phyloP scores from a whole-genome alignment of 1,140 invertebrate genomes.

The Saxidomus purpurata region DNA sequence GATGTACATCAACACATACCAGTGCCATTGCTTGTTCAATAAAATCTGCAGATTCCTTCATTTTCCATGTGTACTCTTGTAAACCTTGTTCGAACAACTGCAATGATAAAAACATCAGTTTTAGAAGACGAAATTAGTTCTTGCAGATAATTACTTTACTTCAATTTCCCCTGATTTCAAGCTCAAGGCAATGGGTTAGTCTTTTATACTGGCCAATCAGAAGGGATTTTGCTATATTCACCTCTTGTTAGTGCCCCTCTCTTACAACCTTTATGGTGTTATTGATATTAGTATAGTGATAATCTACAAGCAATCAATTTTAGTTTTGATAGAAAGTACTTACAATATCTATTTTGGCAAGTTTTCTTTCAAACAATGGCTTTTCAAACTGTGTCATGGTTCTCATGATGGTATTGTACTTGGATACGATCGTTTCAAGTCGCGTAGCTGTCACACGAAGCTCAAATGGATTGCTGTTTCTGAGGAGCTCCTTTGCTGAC shows the following conservation, averaged over 20 bases:
- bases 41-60: constrained; percentile 85
- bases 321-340: constrained; percentile 44
- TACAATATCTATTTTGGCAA: constrained; percentile 84
- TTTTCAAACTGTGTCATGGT: constrained; percentile 84
- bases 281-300: no score
- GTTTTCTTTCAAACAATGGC: constrained; percentile 85
- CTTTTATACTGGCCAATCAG: no score
- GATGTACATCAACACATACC: constrained; percentile 84
- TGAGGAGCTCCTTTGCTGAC: constrained; percentile 82
- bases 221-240: no score
- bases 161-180: no score
- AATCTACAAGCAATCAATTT: no score
- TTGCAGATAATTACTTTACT: no score
- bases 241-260: no score
- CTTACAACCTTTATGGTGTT: no score
- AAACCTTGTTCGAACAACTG: constrained; percentile 84
- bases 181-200: no score
- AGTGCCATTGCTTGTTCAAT: constrained; percentile 85
- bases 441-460: constrained; percentile 83
- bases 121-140: no score
- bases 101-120: constrained; percentile 1
- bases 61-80: constrained; percentile 85
- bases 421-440: constrained; percentile 85
- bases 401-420: constrained; percentile 86
- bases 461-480: constrained; percentile 82